A percentile compares a stretch with the other conserved stretches of the same genome.
Evolutionary conservation across 2,797 vertebrate genomes (phyloP).

Genomic region (Enteromius argenteus): DNA sequence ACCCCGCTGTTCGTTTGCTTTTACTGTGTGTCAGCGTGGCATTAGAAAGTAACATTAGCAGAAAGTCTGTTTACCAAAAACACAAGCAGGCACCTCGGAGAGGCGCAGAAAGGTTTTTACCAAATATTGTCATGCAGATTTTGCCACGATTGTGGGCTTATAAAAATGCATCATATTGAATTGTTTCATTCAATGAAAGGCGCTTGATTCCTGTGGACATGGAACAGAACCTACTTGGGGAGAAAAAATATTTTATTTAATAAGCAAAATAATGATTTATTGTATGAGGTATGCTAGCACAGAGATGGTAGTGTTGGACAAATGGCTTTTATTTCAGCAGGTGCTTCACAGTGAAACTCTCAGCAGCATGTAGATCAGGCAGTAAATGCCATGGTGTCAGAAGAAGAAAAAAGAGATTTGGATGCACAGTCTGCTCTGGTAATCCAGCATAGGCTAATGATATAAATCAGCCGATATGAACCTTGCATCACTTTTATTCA

Average conservation of each 20-base stretch:
- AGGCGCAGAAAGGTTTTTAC: neutral
- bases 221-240: neutral
- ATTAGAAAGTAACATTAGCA: conserved; percentile 42
- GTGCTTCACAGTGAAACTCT: conserved; percentile 6
- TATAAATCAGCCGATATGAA: conserved; percentile 36
- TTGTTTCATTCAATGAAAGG: neutral
- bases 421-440: conserved; percentile 3
- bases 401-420: conserved; percentile 27
- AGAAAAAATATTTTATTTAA: conserved; percentile 2
- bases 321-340: neutral
- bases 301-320: neutral
- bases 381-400: conserved; percentile 29
- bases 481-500: conserved; percentile 47
- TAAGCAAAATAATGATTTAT: neutral
- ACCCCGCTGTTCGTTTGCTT: conserved; percentile 47
- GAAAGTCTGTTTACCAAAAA: conserved; percentile 22
- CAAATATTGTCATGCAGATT: conserved; percentile 39
- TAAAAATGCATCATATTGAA: conserved; percentile 31
- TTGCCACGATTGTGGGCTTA: neutral
- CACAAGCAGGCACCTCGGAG: conserved; percentile 33
- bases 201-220: neutral
- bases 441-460: conserved; percentile 34
- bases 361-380: conserved; percentile 4
- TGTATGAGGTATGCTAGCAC: neutral
- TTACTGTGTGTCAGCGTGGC: conserved; percentile 12